Conservation (phyloP, 2,113 vertebrate genomes). For the Cynopterus brachyotis region DNA sequence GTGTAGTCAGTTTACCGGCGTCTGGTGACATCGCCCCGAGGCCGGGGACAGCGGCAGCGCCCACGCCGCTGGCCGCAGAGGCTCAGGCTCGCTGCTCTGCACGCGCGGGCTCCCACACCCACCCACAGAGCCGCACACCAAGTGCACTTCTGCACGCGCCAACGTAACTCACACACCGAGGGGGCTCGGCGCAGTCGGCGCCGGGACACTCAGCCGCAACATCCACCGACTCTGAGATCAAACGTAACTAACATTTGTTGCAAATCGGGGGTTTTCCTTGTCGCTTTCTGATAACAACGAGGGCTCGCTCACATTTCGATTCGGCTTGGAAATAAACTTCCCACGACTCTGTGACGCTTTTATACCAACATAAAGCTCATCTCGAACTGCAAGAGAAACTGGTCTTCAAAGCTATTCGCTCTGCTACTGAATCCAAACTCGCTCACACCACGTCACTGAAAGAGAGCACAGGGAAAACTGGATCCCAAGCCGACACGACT, state of each 20-base stretch:
- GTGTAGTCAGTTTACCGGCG: background rate
- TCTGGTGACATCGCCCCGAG: too few relatives aligned
- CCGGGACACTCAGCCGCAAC: background rate
- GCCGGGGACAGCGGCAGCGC: too few relatives aligned
- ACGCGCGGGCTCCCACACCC: too few relatives aligned
- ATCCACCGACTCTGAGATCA: background rate
- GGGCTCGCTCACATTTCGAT: constrained; percentile 29
- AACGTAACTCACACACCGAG: background rate
- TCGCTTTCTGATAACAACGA: constrained; percentile 32
- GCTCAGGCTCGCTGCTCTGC: too few relatives aligned
- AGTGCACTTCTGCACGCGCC: background rate
- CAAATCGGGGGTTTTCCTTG: constrained; percentile 23
- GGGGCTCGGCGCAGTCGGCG: background rate
- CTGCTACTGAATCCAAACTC: background rate
- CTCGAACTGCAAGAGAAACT: constrained; percentile 27
- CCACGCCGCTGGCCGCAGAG: too few relatives aligned
- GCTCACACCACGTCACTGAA: background rate
- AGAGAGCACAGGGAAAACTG: background rate
- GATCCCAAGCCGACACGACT: background rate
- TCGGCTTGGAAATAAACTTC: constrained; percentile 49
- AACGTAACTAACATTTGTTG: background rate
- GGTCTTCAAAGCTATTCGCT: constrained; percentile 19
- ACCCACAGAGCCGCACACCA: background rate
- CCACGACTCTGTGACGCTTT: constrained; percentile 12
- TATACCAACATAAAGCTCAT: background rate